These are phyloP conservation scores for Phlogophora meticulosa DNA, from an alignment of 2,888 invertebrate genomes.

Conservation along the genomic window DNA sequence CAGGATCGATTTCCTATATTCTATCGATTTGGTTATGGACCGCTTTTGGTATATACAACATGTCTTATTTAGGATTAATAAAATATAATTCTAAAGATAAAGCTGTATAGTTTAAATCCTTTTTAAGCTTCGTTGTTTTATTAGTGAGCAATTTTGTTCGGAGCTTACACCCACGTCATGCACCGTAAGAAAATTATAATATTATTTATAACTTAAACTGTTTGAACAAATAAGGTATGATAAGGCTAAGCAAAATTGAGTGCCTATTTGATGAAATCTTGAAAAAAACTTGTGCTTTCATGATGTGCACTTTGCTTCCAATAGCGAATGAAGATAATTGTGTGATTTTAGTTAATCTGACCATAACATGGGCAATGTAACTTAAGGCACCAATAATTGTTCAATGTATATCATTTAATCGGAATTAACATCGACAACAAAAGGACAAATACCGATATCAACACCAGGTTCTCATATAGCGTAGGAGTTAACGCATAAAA, in stretches of 20 bases:
- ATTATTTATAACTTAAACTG: conserved; percentile 15
- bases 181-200: conserved; percentile 35
- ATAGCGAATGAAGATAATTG: too few species aligned
- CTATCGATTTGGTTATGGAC: conserved; percentile 1
- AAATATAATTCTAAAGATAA: conserved; percentile 11
- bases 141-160: conserved; percentile 39
- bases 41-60: not conserved
- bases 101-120: conserved; percentile 16
- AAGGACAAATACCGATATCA: conserved; percentile 38
- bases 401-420: conserved; percentile 23
- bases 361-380: not conserved
- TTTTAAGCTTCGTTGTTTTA: conserved; percentile 9
- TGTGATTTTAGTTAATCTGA: too few species aligned
- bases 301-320: not conserved
- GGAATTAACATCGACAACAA: conserved; percentile 21
- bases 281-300: not conserved
- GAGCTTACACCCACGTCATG: conserved; percentile 35
- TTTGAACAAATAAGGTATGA: conserved; percentile 8
- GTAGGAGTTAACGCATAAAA: conserved; percentile 60
- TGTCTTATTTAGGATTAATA: conserved; percentile 9
- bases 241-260: not conserved
- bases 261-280: not conserved
- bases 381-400: not conserved
- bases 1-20: conserved; percentile 5
- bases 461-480: conserved; percentile 46